Evolutionary conservation across 2,888 invertebrate genomes (phyloP), one percentile per base, ranked within the genome.

Genomic region (Himalopsyche anomala): DNA sequence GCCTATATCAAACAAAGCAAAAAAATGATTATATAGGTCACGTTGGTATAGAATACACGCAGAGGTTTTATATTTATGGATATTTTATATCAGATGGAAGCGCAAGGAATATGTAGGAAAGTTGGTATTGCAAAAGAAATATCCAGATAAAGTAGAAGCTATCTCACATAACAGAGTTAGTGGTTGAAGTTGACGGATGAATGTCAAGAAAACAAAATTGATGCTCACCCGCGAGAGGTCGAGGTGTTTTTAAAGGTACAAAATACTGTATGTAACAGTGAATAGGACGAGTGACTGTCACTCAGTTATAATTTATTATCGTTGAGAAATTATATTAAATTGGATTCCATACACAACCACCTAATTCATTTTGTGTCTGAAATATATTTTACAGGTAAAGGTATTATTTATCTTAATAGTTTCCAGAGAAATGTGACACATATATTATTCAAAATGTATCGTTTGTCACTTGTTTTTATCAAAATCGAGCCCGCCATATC

Each of bases 131-230:
- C 28, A 62, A 62, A 62, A 62, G 62, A 62, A 62, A 62, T 62
- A 19, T 62, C 62, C 62, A 62, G 62, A 62, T 62, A 62, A 62
- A 62, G 28, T 19, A 62, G 62, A 62, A 62, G 62, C 62, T 62
- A 62, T 62, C 62, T 62, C 62, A 62, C 62, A 62, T 62, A 62
- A 62, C 62, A 62, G 62, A 62, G 62, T 62, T 62, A 62, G 62
- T 62, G 62, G 62, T 62, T n/a, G 62, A 62, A 62, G 62, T 62
- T 62, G 62, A 62, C 19, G 62, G 62, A 62, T 62, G 62, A 62
- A 62, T 62, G 62, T 62, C 62, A 62, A 62, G 62, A n/a, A 62
- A 62, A 62, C 62, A 62, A 62, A 62, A 62, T 62, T 62, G 62
- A 62, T 62, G 62, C 62, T 62, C 28, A 19, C 62, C 62, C 62